Evolutionary conservation across 2,888 invertebrate species (phyloP).

Genomic region (Hirtodrosophila alboralis): DNA sequence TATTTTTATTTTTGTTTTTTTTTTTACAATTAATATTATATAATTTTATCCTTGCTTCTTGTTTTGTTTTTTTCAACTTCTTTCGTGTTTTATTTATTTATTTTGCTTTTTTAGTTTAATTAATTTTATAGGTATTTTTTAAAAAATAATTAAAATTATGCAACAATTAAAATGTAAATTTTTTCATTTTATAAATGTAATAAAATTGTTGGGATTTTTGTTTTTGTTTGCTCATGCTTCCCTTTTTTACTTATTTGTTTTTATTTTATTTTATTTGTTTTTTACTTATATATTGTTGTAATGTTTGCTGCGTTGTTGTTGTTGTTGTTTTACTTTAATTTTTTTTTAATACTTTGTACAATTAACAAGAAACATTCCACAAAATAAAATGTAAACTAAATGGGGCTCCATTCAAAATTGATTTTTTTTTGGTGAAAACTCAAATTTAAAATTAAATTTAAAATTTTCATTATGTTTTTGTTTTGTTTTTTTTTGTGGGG

Average conservation of each 20-base stretch:
- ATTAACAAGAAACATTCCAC: conserved; percentile 66
- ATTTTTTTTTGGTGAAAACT: conserved; percentile 8
- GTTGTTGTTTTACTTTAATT: conserved; percentile 52
- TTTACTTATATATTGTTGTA: conserved; percentile 27
- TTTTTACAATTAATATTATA: conserved; percentile 52
- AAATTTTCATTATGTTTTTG: too few relatives aligned
- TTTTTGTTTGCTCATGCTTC: conserved; percentile 51
- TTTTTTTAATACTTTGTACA: conserved; percentile 82
- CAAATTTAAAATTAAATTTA: conserved; percentile 20
- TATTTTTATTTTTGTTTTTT: conserved; percentile 37
- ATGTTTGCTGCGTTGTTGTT: conserved; percentile 44
- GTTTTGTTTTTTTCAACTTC: conserved; percentile 17
- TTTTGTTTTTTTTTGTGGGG: conserved; percentile 31
- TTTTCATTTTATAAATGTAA: conserved; percentile 79
- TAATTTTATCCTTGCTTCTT: conserved; percentile 7
- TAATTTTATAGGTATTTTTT: conserved; percentile 61
- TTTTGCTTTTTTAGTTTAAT: conserved; percentile 56
- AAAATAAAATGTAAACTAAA: conserved; percentile 51
- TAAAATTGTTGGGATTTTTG: conserved; percentile 78
- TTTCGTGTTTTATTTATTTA: conserved; percentile 47
- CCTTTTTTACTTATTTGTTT: conserved; percentile 39
- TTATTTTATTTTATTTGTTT: conserved; percentile 40
- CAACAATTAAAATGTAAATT: conserved; percentile 80
- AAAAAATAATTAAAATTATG: conserved; percentile 81
- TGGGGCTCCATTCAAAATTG: conserved; percentile 33